Percentiles rank a stretch among this genome's conserved stretches.
These are phyloP conservation scores for Nephila pilipes DNA, from an alignment of 1,140 invertebrate genomes.

Conservation along the genomic window DNA sequence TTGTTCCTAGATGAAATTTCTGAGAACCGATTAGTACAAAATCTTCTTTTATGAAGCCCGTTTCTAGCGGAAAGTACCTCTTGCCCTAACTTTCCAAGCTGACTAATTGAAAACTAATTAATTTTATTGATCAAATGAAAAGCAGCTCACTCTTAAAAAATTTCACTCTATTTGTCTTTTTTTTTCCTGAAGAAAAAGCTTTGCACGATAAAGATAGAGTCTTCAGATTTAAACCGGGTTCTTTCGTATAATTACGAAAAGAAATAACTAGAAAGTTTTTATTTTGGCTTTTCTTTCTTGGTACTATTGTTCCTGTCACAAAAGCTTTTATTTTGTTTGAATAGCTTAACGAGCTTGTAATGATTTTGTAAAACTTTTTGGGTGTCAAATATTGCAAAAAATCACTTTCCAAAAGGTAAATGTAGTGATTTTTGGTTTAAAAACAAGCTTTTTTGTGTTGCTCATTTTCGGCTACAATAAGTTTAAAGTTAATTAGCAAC, in stretches of 20 bases:
- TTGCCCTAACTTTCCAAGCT: background rate
- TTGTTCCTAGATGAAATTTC: background rate
- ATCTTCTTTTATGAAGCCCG: background rate
- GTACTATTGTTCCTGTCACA: slow-evolving; percentile 29
- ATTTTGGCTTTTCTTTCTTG: slow-evolving; percentile 2
- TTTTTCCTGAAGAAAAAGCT: background rate
- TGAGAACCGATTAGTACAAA: no score
- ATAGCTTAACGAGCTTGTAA: slow-evolving; percentile 56
- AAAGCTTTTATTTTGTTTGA: slow-evolving; percentile 51
- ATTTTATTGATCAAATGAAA: slow-evolving; percentile 46
- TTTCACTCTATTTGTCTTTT: background rate
- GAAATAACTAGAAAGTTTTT: slow-evolving; percentile 15
- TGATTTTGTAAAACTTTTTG: slow-evolving; percentile 40
- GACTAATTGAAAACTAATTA: slow-evolving; percentile 73
- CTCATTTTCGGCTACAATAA: background rate
- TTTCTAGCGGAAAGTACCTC: background rate
- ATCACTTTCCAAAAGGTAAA: background rate
- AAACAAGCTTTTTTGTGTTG: background rate
- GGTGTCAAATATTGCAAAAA: slow-evolving; percentile 38
- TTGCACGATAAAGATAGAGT: background rate
- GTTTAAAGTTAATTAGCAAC: slow-evolving; percentile 44
- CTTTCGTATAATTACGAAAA: slow-evolving; percentile 22
- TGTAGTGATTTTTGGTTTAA: background rate
- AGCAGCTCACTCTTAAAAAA: background rate
- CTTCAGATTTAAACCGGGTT: slow-evolving; percentile 43